Evolutionary conservation across 2,888 invertebrate genomes (phyloP).

Genomic region (Eudasyphora cyanicolor): DNA sequence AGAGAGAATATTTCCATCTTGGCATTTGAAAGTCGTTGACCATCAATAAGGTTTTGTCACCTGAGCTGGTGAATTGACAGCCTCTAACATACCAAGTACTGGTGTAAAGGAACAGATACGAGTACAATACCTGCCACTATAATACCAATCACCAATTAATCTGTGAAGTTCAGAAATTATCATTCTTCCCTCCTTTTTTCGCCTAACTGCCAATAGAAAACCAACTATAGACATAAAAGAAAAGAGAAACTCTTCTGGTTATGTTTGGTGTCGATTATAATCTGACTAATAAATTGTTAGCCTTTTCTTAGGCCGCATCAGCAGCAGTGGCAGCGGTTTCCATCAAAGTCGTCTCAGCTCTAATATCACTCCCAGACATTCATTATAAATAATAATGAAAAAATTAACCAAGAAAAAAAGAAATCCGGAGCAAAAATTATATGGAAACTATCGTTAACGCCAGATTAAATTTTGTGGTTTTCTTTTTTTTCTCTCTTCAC

Average conservation of each 20-base stretch:
- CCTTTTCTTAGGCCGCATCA: neutral
- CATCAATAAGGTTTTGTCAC: too few species aligned
- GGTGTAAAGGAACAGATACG: too few species aligned
- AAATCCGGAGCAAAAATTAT: neutral
- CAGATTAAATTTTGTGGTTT: constrained; percentile 16
- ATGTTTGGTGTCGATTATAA: constrained; percentile 46
- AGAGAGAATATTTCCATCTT: too few species aligned
- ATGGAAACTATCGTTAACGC: neutral
- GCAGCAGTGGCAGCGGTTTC: constrained; percentile 6
- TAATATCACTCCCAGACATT: neutral
- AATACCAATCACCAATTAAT: too few species aligned
- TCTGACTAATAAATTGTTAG: constrained; percentile 54
- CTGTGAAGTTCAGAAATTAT: too few species aligned
- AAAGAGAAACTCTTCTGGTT: neutral
- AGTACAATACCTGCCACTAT: too few species aligned
- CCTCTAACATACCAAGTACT: too few species aligned
- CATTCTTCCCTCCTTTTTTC: too few species aligned
- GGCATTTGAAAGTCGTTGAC: too few species aligned
- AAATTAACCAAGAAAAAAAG: neutral
- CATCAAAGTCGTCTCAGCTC: constrained; percentile 6
- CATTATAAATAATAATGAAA: neutral
- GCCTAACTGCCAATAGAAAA: too few species aligned
- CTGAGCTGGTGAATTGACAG: too few species aligned
- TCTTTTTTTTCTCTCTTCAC: too few species aligned
- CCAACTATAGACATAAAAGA: neutral